Evolutionary conservation across 2,113 vertebrate species (phyloP), one percentile per base, ranked within the genome.

Genomic region (Ptilonorhynchus violaceus): DNA sequence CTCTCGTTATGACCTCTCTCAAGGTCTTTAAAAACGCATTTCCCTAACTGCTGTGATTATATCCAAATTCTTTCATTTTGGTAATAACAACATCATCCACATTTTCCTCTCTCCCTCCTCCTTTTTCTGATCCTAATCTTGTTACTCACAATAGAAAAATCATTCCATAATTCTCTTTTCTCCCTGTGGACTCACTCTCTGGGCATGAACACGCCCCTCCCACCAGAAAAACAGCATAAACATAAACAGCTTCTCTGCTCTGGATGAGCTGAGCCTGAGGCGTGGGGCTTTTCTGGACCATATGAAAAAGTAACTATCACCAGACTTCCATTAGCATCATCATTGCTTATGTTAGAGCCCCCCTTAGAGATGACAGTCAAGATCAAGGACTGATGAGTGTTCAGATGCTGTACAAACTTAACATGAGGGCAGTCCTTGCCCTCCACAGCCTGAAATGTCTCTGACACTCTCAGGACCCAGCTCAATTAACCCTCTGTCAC

Each of bases 11-110:
- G 79, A 93, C 85, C 53, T 84, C 67, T 93, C 82, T 81, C 67
- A 95, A 93, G 47, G 67, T 92, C 91, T 96, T 94, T 96, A 88
- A 92, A 95, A 97, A 93, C 84, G 94, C 28, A 2, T 89, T 93
- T 92, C 68, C 64, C 44, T 60, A 96, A 93, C 47, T 89, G 83
- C 44, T 81, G 58, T 83, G 47, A 92, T 81, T 95, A 53, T 49
- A 84, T 47, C 67, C 6, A 77, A 87, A 86, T 78, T 46, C 68
- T 85, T 93, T 72, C 64, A 72, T 94, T 93, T 94, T 78, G 21
- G 44, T 86, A 94, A 46, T 91, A 92, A 70, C 44, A 92, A 6
- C 27, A 67, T 44, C n/a, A 67, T 90, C 25, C 33, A 44, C 56
- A 14, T 88, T 91, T 92, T 74, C 77, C 22, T 60, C 37, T 73